Base-by-base conservation (phyloP, 2,888 invertebrate genomes). In the Lepidocyrtoides sp. region DNA sequence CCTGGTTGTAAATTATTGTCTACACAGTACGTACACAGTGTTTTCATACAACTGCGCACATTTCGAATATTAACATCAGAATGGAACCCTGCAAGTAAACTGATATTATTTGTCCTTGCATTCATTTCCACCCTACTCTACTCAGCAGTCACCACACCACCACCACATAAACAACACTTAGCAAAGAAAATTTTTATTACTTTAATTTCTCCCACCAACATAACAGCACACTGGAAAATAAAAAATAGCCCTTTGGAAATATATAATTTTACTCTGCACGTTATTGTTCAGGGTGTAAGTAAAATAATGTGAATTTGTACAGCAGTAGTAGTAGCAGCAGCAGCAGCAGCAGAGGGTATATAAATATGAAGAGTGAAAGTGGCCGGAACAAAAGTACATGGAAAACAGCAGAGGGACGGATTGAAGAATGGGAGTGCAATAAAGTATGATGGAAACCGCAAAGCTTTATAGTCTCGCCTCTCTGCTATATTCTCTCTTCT, bases 361-460 rank as follows among this genome's bases (percentile, higher is more conserved):
- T 5, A 54, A 54, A 54, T 54, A 17, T 54, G 20, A 2, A 54
- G 10, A 20, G 54, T 2, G 20, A 17, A 54, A 54, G 54, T 54
- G 54, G 54, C 54, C 20, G 54, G 54, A 12, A 20, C 44, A 48
- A 14, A 29, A n/a, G 32, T 36, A 36, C 60, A 26, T 26, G 60
- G 26, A 10, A 1, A 60, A 26, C 23, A 2, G 29, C 8, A 60
- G 20, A 36, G 36, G 69, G 69, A 69, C 20, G 69, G 69, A 36
- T 36, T 69, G 69, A 69, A 36, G 69, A 69, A 69, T 41, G 69
- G 17, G 20, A 41, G 41, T 69, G 41, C 69, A 69, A 69, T 69
- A 69, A 69, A 69, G 41, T 69, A 69, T 69, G 66, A 69, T 69
- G 69, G 69, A 69, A 69, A 69, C 69, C 69, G 41, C 69, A 69